These are phyloP conservation scores for Corydoras sp. DNA, from an alignment of 2,113 vertebrate species.

Conservation along the genomic window DNA sequence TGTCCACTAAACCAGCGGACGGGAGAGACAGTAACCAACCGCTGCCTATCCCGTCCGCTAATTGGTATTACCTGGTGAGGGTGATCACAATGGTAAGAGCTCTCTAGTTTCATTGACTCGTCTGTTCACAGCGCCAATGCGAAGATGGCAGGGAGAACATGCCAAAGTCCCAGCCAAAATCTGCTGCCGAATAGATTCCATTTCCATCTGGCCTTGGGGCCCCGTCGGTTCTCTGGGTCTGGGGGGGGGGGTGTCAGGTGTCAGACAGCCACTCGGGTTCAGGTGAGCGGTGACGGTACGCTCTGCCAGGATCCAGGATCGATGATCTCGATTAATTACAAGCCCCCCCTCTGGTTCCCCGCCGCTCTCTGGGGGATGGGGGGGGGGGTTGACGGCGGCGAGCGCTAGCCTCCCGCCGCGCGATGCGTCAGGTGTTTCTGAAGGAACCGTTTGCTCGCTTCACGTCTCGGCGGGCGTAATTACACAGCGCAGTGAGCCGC, in stretches of 20 bases:
- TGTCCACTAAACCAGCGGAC: too few relatives aligned
- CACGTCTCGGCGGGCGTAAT: slow-evolving; percentile 3
- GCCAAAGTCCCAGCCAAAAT: too few relatives aligned
- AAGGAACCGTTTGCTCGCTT: slow-evolving; percentile 15
- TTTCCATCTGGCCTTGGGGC: slow-evolving; percentile 41
- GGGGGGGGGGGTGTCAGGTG: slow-evolving; percentile 54
- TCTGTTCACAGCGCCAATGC: too few relatives aligned
- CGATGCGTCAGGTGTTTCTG: not conserved
- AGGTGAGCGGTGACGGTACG: slow-evolving; percentile 42
- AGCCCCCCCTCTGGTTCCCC: not conserved
- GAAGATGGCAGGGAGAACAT: too few relatives aligned
- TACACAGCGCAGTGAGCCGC: slow-evolving; percentile 14
- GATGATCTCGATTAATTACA: slow-evolving; percentile 33
- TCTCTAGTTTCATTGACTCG: too few relatives aligned
- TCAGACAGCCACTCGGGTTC: slow-evolving; percentile 26
- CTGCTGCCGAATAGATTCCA: too few relatives aligned
- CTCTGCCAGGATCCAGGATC: slow-evolving; percentile 37
- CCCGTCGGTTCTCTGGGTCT: slow-evolving; percentile 48
- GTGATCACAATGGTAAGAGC: too few relatives aligned
- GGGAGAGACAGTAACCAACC: too few relatives aligned
- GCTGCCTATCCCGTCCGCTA: too few relatives aligned
- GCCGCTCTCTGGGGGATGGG: slow-evolving; percentile 4
- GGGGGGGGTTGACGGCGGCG: slow-evolving; percentile 4
- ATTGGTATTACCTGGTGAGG: too few relatives aligned
- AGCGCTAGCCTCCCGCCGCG: not conserved